Evolutionary conservation across 2,797 vertebrate species (phyloP), one percentile per base, ranked within the genome.

Genomic region (Melanotaenia maccullochi): DNA sequence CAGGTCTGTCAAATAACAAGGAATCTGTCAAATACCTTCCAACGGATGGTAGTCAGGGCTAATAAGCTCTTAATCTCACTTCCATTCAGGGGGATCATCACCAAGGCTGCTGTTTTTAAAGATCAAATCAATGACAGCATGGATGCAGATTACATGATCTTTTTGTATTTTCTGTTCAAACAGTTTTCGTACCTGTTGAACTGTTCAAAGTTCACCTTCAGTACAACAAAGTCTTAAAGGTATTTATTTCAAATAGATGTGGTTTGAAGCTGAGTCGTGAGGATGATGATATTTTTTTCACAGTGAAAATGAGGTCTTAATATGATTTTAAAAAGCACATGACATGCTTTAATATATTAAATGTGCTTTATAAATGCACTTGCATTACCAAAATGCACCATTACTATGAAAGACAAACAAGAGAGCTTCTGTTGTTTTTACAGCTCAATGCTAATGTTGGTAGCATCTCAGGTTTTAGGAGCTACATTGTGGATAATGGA

Each of bases 11-110:
- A 80, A 74, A 82, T 65, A 49, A 78, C 3, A 18, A 42, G 74
- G 60, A 68, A 71, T 54, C 55, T 64, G 77, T 88, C 75, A 83
- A 84, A 76, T 38, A 40, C 68, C 66, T 57, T 62, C 76, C 78
- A 60, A 20, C 58, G 68, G 68, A 89, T 91, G 60, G 84, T 94
- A 91, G 94, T 93, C 93, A 89, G 47, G 69, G 78, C 85, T 78
- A 81, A 28, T 92, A 90, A 93, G 92, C 91, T 91, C 58, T 90
- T 90, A 78, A 88, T 79, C 82, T 78, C n/a, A 65, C 90, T 84
- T 91, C 87, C 88, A 91, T 91, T 83, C 81, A 85, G 90, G 76
- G 87, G 91, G 83, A 95, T 92, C 93, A 86, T 81, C 66, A 85
- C 84, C 60, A 85, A 83, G 65, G 85, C 72, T 77, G 94, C 91